Evolutionary conservation across 2,797 vertebrate genomes (phyloP).

Genomic region (Acestrorhynchus altus): DNA sequence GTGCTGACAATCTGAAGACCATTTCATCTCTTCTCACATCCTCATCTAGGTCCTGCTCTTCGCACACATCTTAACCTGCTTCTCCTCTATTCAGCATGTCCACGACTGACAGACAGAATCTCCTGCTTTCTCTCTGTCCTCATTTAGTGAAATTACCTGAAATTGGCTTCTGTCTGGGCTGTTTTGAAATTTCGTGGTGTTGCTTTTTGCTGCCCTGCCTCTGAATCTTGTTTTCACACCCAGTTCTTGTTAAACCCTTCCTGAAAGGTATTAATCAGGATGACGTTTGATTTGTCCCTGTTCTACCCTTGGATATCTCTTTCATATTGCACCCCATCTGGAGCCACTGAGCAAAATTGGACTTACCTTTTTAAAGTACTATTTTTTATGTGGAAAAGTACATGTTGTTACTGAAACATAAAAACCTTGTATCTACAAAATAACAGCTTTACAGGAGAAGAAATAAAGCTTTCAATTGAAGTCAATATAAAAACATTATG

Average conservation of each 20-base stretch:
- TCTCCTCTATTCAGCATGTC: conserved; percentile 45
- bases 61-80: conserved; percentile 46
- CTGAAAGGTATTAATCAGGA: conserved; percentile 49
- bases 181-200: conserved; percentile 44
- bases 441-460: too few relatives aligned
- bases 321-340: conserved; percentile 40
- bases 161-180: conserved; percentile 47
- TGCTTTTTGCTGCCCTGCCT: conserved; percentile 25
- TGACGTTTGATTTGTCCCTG: conserved; percentile 39
- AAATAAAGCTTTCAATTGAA: too few relatives aligned
- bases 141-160: conserved; percentile 57
- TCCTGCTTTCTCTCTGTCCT: conserved; percentile 37
- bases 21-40: conserved; percentile 40
- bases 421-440: too few relatives aligned
- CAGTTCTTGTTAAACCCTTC: conserved; percentile 10
- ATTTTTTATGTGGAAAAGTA: too few relatives aligned
- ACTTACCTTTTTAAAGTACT: too few relatives aligned
- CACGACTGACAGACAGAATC: conserved; percentile 48
- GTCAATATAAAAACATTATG: too few relatives aligned
- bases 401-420: too few relatives aligned
- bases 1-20: conserved; percentile 31
- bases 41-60: too few relatives aligned
- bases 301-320: background rate
- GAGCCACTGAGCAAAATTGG: background rate
- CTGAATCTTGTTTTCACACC: conserved; percentile 27